A percentile compares a stretch with the other conserved stretches of the same genome.
These are phyloP conservation scores for Scytalopus superciliaris DNA, from an alignment of 2,113 vertebrate genomes.

Conservation along the genomic window DNA sequence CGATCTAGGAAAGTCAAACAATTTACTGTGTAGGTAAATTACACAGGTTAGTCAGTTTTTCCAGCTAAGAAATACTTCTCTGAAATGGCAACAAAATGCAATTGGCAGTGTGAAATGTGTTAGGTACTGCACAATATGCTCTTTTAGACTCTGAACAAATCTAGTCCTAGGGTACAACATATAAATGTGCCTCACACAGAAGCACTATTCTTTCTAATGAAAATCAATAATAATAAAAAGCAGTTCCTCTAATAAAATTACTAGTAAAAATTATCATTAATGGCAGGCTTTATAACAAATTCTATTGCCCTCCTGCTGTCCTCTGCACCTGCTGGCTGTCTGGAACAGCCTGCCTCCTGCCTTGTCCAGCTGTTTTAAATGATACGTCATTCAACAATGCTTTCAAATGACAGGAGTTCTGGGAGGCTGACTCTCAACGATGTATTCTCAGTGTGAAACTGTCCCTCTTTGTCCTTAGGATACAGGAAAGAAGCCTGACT, in stretches of 20 bases:
- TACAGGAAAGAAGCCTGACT: background rate
- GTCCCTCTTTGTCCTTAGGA: background rate
- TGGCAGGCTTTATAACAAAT: conserved; percentile 15
- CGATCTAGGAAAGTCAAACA: background rate
- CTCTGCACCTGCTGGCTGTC: conserved; percentile 43
- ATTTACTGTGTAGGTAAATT: background rate
- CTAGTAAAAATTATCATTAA: conserved; percentile 34
- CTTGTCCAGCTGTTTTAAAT: conserved; percentile 26
- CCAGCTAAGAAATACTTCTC: background rate
- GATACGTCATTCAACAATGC: background rate
- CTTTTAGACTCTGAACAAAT: conserved; percentile 7
- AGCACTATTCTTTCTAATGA: conserved; percentile 1
- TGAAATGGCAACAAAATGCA: background rate
- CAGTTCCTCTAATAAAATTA: conserved; percentile 34
- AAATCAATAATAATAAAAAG: background rate
- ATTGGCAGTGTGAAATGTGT: background rate
- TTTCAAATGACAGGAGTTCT: background rate
- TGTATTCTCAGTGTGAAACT: background rate
- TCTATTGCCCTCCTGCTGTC: conserved; percentile 41
- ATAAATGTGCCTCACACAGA: background rate
- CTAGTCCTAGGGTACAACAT: background rate
- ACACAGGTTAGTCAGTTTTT: background rate
- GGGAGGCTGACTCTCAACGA: background rate
- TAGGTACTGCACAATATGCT: background rate
- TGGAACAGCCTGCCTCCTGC: background rate